A percentile compares a stretch with the other conserved stretches of the same genome.
These are phyloP conservation scores for Pammene fasciana DNA, from an alignment of 2,888 invertebrate genomes.

Conservation along the genomic window DNA sequence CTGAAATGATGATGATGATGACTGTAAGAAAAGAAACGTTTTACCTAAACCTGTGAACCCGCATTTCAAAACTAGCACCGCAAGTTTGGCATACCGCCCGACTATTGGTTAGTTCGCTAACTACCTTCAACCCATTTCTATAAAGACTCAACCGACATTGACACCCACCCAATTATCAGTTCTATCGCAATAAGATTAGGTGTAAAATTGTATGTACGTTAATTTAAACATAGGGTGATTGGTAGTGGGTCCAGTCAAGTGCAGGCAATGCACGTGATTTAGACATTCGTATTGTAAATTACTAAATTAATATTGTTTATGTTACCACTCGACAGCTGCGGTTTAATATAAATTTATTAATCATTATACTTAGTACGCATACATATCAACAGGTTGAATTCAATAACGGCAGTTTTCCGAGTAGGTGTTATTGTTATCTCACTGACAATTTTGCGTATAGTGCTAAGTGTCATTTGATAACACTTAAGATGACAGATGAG, in stretches of 20 bases:
- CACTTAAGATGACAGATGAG: too few relatives aligned
- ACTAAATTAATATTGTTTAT: conserved; percentile 14
- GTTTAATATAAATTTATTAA: conserved; percentile 3
- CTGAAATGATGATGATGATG: too few relatives aligned
- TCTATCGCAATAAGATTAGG: not conserved
- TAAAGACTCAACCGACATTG: not conserved
- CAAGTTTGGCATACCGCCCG: conserved; percentile 9
- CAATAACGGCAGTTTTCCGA: not conserved
- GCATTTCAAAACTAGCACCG: not conserved
- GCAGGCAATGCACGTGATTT: conserved; percentile 6
- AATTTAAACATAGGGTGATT: not conserved
- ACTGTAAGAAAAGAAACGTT: too few relatives aligned
- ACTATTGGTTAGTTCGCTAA: conserved; percentile 12
- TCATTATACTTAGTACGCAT: not conserved
- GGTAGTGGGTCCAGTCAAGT: not conserved
- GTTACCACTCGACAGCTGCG: not conserved
- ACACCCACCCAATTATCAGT: not conserved
- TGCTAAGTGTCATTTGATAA: too few relatives aligned
- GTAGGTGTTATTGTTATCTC: too few relatives aligned
- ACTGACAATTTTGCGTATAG: too few relatives aligned
- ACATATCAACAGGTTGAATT: not conserved
- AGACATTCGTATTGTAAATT: conserved; percentile 14
- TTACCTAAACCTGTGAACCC: not conserved
- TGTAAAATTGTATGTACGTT: not conserved
- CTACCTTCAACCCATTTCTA: not conserved